Base-by-base conservation (phyloP, 2,797 vertebrate species). In the Lerista edwardsae region DNA sequence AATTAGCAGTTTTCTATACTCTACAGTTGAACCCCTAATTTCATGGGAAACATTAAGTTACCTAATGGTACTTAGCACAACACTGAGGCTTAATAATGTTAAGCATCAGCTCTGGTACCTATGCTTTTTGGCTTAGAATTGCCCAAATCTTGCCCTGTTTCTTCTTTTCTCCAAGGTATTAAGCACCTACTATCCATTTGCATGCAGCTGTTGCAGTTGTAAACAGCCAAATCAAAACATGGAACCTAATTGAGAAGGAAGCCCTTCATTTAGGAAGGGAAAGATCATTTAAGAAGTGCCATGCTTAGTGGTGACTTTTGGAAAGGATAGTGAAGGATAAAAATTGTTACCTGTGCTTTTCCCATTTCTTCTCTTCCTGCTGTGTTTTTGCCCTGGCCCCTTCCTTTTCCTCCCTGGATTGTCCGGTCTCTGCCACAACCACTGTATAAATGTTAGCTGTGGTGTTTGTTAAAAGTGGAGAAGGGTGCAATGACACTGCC, bases 1-100 rank as follows among this genome's bases (percentile, higher is more conserved):
- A 59, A 25, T 10, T 47, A 75, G n/a, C 1, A 8, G 59, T 9
- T 81, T 47, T 55, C 0, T 0, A 34, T 6, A 41, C 36, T 77
- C 73, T 25, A 1, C 76, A 80, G 74, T 41, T 29, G 39, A 68
- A 65, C 6, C 2, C 71, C n/a, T 39, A 64, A 64, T 51, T 72
- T 73, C 41, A 67, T 62, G 57, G 83, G 25, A n/a, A 64, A 69
- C 59, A 57, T 69, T 62, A 55, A 62, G 29, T 36, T 51, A 64
- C 41, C 21, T 77, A 79, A 79, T 72, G 62, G 82, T n/a, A 29
- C 64, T 47, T 44, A 77, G 34, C 82, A 83, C 47, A 83, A 21
- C 62, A 47, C 39, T 25, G 65, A 69, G 34, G 21, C 36, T 69
- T 77, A 84, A 69, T 31, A 41, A 47, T n/a, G 15, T 44, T 51